A percentile compares a stretch with the other conserved stretches of the same genome.
phyloP scores from a whole-genome alignment of 2,113 vertebrate genomes.

The Apodemus sylvaticus region DNA sequence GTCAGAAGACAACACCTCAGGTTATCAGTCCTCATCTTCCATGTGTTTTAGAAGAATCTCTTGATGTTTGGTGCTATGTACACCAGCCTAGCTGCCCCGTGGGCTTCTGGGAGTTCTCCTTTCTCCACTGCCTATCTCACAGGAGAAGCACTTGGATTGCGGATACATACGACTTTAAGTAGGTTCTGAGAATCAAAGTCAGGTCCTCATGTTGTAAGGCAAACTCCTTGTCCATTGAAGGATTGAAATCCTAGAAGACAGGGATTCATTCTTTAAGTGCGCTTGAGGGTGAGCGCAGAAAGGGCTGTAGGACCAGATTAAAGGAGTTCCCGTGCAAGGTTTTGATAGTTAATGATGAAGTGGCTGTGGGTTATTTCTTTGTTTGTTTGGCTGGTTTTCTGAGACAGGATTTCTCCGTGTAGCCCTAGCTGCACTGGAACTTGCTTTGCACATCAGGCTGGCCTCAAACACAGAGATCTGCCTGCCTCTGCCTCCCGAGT shows the following conservation, averaged over 20 bases:
- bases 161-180: background rate
- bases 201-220: background rate
- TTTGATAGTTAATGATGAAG: slow-evolving; percentile 28
- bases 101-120: background rate
- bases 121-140: background rate
- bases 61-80: background rate
- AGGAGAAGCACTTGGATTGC: background rate
- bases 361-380: background rate
- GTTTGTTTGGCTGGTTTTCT: no score
- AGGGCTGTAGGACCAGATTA: background rate
- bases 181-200: background rate
- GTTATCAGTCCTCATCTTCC: background rate
- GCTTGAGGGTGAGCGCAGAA: background rate
- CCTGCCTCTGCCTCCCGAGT: no score
- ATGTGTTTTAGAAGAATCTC: background rate
- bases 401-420: no score
- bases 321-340: background rate
- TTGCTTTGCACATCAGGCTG: no score
- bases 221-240: background rate
- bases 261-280: slow-evolving; percentile 37
- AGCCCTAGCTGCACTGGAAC: no score
- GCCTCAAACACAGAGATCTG: no score
- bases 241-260: background rate
- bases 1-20: background rate
- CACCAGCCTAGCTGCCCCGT: background rate